Base-by-base conservation (phyloP, 2,888 invertebrate species). In the Gari tellinella region DNA sequence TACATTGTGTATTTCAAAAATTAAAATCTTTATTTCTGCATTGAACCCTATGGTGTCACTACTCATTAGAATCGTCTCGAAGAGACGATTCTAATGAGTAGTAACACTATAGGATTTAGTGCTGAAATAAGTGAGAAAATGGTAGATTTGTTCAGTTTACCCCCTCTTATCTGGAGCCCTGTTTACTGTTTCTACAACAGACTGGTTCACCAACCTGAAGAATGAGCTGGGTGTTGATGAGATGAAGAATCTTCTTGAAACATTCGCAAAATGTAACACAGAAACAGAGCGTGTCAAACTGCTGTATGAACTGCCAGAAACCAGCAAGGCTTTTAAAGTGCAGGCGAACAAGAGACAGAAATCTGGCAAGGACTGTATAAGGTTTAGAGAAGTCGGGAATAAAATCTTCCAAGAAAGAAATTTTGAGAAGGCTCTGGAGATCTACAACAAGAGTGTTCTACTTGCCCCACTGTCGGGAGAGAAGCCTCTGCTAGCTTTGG, bases 311-410 rank as follows among this genome's bases (percentile, higher is more conserved):
- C 64, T 84, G 17, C 72, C 77, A 41, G 68, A 56, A 17, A 70
- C 83, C 14, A 75, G 88, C 52, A 77, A 86, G 23, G 41, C 64
- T 41, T 37, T 70, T 37, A 73, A 43, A 19, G 51, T 61, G 1
- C n/a, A 40, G 1, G 21, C 17, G 15, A 58, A 23, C 10, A 73
- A 53, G 53, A 68, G 81, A 53, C 67, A 56, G 4, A 92, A 92
- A 72, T 82, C 86, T 49, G 78, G 84, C 3, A 82, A 84, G 48
- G 83, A 88, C 43, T 89, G 91, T 1, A 76, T 84, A 14, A 80
- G 82, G 23, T 74, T 89, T n/a, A 85, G 92, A 52, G 86, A 86
- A 48, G 80, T 88, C 60, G 92, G 92, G 10, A 92, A 91, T 67
- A 81, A 80, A 23, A 60, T 72, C 31, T 91, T 89, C 67, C 86